Base-by-base conservation (phyloP, 2,797 vertebrate genomes). In the Lindbergichthys nudifrons region DNA sequence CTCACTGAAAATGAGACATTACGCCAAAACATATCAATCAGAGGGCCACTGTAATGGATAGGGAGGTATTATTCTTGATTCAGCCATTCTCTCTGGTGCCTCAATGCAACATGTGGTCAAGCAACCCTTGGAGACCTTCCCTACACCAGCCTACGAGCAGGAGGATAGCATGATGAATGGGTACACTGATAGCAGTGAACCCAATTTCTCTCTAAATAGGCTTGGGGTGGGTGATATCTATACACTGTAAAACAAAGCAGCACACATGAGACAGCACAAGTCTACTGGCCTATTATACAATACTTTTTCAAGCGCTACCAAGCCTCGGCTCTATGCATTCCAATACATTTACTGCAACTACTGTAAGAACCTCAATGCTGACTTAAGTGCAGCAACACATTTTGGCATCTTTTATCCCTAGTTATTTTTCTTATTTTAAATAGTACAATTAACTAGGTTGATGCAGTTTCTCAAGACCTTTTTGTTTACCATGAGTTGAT, bases 251-350 rank as follows among this genome's bases (percentile, higher is more conserved):
- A 68, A 88, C 70, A 82, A 80, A 86, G 72, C 63, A 72, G 70
- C 80, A 88, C 68, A 87, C 74, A 85, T 78, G 48, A 87, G 78
- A 81, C 64, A 68, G 82, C 63, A 77, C 77, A 83, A 76, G 76
- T 74, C 78, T 39, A 64, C 75, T 74, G 69, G 79, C 63, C 76
- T 85, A 70, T 73, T 79, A 32, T 72, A 73, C 64, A 76, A 58
- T 85, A 71, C 77, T 75, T 79, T 78, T 83, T 73, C 65, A 89
- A 87, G 80, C 51, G 77, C 73, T 89, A 87, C 84, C 79, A 92
- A 87, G 81, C 89, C 88, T 90, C 73, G 67, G 92, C 90, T 92
- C 93, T 95, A 95, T 96, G 94, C 94, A 95, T 94, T 92, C 89
- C 91, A 89, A 70, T 87, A 90, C 78, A 80, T 83, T 81, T 79